These are phyloP conservation scores for Thalassoma bifasciatum DNA, from an alignment of 2,113 vertebrate genomes.

Conservation along the genomic window DNA sequence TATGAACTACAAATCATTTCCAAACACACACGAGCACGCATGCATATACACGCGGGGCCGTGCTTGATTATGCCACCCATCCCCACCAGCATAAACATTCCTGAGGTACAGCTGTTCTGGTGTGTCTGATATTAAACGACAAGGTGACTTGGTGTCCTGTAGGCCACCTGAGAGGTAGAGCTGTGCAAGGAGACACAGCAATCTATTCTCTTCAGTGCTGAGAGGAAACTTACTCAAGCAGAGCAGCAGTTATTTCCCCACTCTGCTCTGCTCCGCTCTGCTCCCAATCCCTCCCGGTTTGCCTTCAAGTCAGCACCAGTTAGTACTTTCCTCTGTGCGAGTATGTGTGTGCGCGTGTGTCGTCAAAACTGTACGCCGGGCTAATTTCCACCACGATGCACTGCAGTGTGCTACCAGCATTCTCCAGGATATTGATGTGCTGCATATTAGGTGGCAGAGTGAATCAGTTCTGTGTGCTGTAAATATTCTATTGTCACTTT, in stretches of 20 bases:
- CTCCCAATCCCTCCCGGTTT: conserved; percentile 65
- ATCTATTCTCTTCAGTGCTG: conserved; percentile 69
- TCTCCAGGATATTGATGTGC: conserved; percentile 75
- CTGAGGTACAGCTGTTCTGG: conserved; percentile 72
- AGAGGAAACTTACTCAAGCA: conserved; percentile 74
- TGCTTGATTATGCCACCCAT: conserved; percentile 49
- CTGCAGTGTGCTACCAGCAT: conserved; percentile 64
- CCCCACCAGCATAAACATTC: conserved; percentile 62
- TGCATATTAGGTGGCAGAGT: conserved; percentile 71
- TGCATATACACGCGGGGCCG: conserved; percentile 5
- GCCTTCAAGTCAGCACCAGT: conserved; percentile 75
- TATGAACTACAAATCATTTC: conserved; percentile 63
- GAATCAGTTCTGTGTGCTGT: conserved; percentile 68
- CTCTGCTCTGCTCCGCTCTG: conserved; percentile 50
- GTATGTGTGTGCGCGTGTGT: conserved; percentile 14
- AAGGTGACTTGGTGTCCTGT: conserved; percentile 79
- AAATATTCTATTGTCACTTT: conserved; percentile 82
- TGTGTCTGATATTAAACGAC: conserved; percentile 76
- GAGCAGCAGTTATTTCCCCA: conserved; percentile 73
- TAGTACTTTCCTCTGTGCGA: conserved; percentile 55
- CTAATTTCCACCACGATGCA: conserved; percentile 68
- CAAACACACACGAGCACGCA: conserved; percentile 44
- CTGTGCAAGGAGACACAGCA: conserved; percentile 53
- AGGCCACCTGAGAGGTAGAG: conserved; percentile 76
- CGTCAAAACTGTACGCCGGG: conserved; percentile 28